A percentile compares a stretch with the other conserved stretches of the same genome.
Evolutionary conservation across 2,888 invertebrate genomes (phyloP).

Genomic region (Molanna angustata): DNA sequence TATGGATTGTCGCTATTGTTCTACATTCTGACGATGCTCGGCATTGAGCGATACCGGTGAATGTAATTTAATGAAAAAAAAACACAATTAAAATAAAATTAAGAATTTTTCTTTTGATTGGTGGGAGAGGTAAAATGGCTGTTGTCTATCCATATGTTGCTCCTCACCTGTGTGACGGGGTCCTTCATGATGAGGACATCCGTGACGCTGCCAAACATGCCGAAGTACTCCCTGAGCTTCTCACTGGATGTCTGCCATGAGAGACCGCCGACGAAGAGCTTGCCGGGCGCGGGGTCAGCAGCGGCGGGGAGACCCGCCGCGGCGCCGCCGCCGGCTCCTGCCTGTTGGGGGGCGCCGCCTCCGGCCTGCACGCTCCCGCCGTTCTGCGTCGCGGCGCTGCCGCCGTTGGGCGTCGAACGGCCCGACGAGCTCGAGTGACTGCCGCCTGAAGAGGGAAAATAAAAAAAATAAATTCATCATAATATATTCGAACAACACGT

Average conservation of each 20-base stretch:
- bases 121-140: no score
- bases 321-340: slow-evolving; percentile 43
- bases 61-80: no score
- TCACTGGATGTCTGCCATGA: slow-evolving; percentile 94
- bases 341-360: slow-evolving; percentile 48
- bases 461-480: no score
- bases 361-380: slow-evolving; percentile 39
- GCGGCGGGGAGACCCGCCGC: slow-evolving; percentile 44
- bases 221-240: slow-evolving; percentile 88
- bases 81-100: no score
- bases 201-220: slow-evolving; percentile 87
- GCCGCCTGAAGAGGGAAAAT: slow-evolving; percentile 43
- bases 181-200: slow-evolving; percentile 94
- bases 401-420: slow-evolving; percentile 64
- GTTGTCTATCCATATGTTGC: no score
- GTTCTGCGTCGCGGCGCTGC: slow-evolving; percentile 40
- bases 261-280: slow-evolving; percentile 86
- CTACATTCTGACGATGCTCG: no score
- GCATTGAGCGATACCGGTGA: no score
- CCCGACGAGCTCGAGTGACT: slow-evolving; percentile 68
- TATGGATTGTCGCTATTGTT: no score
- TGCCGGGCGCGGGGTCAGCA: slow-evolving; percentile 74
- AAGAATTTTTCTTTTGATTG: no score
- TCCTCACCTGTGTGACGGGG: slow-evolving; percentile 89
- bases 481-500: no score